Conservation (phyloP, 2,797 vertebrate genomes). For the Euthynnus affinis region DNA sequence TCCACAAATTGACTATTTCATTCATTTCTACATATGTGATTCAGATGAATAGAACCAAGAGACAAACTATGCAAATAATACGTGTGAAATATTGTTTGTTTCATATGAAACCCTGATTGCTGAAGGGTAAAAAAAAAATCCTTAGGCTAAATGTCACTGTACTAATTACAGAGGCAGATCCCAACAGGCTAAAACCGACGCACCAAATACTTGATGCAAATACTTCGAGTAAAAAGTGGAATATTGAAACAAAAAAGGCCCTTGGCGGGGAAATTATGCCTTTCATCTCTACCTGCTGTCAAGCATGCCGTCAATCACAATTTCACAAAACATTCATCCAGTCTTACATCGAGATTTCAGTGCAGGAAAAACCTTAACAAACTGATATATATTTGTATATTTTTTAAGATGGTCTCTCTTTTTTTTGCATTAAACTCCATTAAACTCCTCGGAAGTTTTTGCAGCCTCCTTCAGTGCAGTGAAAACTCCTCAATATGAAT, state of each 20-base stretch:
- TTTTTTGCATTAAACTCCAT: background rate
- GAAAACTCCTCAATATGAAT: background rate
- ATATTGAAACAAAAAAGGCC: constrained; percentile 28
- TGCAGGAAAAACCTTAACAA: background rate
- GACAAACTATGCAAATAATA: background rate
- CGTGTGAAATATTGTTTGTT: background rate
- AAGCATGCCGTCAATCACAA: background rate
- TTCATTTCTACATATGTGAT: background rate
- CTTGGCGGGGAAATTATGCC: background rate
- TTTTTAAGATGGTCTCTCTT: background rate
- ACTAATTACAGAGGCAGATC: constrained; percentile 1
- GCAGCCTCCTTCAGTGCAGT: constrained; percentile 9
- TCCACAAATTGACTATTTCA: background rate
- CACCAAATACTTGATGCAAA: background rate
- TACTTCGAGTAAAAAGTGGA: background rate
- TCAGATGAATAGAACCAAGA: background rate
- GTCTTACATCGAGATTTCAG: background rate
- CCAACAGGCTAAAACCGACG: background rate
- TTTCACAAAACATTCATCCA: background rate
- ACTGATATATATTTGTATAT: background rate
- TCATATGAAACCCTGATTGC: background rate
- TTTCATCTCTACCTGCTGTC: constrained; percentile 12
- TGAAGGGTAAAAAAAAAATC: constrained; percentile 14
- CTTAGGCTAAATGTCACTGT: background rate
- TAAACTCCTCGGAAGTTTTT: background rate